Evolutionary conservation across 64 coral and sea anemone genomes (phyloP).

Genomic region (Montipora efflorescens): DNA sequence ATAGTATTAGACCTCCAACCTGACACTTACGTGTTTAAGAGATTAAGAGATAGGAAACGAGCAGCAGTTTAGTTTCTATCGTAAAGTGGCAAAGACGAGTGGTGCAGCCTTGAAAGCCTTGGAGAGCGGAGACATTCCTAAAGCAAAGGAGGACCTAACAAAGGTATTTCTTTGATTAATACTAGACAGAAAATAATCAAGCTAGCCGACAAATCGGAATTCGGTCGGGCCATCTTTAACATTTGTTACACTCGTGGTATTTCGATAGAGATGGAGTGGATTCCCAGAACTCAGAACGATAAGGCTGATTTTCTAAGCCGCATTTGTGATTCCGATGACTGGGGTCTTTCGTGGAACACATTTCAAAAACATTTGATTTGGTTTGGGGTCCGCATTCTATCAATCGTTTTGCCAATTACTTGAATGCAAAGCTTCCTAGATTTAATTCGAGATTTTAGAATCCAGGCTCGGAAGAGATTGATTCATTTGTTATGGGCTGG

Average conservation of each 20-base stretch:
- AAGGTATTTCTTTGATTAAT: conserved; percentile 21
- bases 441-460: no score
- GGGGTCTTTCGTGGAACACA: not conserved
- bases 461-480: no score
- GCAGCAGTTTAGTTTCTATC: conserved; percentile 16
- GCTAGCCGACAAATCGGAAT: not conserved
- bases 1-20: not conserved
- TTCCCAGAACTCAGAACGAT: no score
- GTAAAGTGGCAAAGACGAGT: not conserved
- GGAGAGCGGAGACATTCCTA: not conserved
- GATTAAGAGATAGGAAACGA: conserved; percentile 9
- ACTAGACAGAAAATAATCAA: conserved; percentile 20
- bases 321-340: not conserved
- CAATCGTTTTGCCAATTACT: no score
- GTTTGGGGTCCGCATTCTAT: no score
- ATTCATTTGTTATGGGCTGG: no score
- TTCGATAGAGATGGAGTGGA: no score
- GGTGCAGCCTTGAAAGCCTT: not conserved
- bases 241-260: no score
- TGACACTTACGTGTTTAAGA: not conserved
- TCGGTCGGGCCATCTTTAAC: not conserved
- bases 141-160: not conserved
- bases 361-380: no score
- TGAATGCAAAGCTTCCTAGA: no score
- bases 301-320: no score